Conservation (phyloP, 2,797 vertebrate species). For the Cyprinella venusta region DNA sequence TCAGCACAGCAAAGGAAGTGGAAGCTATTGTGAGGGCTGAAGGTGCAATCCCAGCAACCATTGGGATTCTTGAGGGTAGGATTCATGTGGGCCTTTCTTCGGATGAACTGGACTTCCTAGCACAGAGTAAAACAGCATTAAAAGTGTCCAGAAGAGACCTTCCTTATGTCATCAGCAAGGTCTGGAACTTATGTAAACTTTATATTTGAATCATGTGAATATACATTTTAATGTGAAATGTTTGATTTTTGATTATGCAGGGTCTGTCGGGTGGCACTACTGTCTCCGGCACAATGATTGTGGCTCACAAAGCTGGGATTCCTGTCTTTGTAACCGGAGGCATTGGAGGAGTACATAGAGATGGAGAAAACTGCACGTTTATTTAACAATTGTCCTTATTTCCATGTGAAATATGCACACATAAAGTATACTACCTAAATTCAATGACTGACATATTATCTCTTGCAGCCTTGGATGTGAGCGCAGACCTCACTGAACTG, state of each 20-base stretch:
- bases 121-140: slow-evolving; percentile 69
- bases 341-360: slow-evolving; percentile 89
- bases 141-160: slow-evolving; percentile 88
- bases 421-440: background rate
- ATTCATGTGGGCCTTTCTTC: slow-evolving; percentile 82
- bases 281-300: slow-evolving; percentile 89
- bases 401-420: no score
- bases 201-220: background rate
- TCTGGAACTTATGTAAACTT: slow-evolving; percentile 60
- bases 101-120: slow-evolving; percentile 80
- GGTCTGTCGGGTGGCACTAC: slow-evolving; percentile 88
- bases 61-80: slow-evolving; percentile 81
- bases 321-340: slow-evolving; percentile 89
- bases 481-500: slow-evolving; percentile 90
- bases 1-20: slow-evolving; percentile 85
- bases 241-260: slow-evolving; percentile 66
- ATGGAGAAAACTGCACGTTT: slow-evolving; percentile 85
- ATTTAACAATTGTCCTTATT: background rate
- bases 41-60: slow-evolving; percentile 83
- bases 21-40: slow-evolving; percentile 81
- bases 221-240: background rate
- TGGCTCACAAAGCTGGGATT: slow-evolving; percentile 84
- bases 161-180: slow-evolving; percentile 85
- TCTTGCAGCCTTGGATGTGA: slow-evolving; percentile 86
- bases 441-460: background rate